Conservation (phyloP, 2,113 vertebrate species). For the Danionella cerebrum region DNA sequence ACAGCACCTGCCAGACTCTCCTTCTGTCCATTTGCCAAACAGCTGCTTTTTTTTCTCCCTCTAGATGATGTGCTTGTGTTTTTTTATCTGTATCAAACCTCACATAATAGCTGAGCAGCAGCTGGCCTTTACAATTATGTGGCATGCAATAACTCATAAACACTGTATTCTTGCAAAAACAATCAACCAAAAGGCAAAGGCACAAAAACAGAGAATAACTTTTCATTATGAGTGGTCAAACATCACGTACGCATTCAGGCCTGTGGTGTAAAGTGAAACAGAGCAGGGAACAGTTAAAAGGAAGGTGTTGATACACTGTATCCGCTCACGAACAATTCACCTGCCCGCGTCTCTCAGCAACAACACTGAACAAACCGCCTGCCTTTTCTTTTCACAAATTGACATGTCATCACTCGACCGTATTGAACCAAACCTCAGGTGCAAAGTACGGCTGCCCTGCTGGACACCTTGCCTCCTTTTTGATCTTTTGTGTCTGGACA, state of each 20-base stretch:
- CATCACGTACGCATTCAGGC: conserved; percentile 31
- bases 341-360: conserved; percentile 75
- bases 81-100: conserved; percentile 57
- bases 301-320: conserved; percentile 66
- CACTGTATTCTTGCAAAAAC: conserved; percentile 11
- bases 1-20: conserved; percentile 57
- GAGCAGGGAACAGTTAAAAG: conserved; percentile 25
- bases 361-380: conserved; percentile 45
- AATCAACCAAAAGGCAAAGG: conserved; percentile 51
- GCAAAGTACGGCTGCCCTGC: conserved; percentile 49
- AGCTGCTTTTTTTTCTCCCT: conserved; percentile 47
- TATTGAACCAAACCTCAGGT: conserved; percentile 69
- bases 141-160: conserved; percentile 54
- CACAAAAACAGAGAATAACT: conserved; percentile 43
- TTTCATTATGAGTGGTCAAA: conserved; percentile 53
- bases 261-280: background rate
- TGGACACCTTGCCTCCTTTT: conserved; percentile 52
- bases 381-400: conserved; percentile 46
- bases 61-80: conserved; percentile 41
- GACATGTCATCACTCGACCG: conserved; percentile 69
- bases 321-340: conserved; percentile 70
- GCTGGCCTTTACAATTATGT: conserved; percentile 58
- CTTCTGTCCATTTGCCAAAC: conserved; percentile 26
- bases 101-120: conserved; percentile 53
- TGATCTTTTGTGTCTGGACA: conserved; percentile 36